A percentile compares a stretch with the other conserved stretches of the same genome.
phyloP scores from a whole-genome alignment of 2,113 vertebrate genomes.

The Bos taurus region ARS-UCD2.0 NC_037334.1:70209001-70209500 shows the following conservation, averaged over 20 bases:
- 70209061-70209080: not conserved
- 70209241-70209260: not conserved
- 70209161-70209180: not conserved
- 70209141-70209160: not conserved
- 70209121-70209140: not conserved
- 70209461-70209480: constrained; percentile 62
- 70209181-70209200: not conserved
- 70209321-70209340: constrained; percentile 8
- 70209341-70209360: constrained; percentile 63
- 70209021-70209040: not conserved
- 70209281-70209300: not conserved
- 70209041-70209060: not conserved
- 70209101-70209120: not conserved
- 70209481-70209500: constrained; percentile 52
- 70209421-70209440: constrained; percentile 5
- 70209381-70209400: constrained; percentile 51
- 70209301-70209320: not conserved
- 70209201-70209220: not conserved
- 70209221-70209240: not conserved
- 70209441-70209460: constrained; percentile 54
- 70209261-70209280: not conserved
- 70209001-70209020: not conserved
- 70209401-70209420: constrained; percentile 38
- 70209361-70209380: constrained; percentile 44
- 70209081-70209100: not conserved